phyloP scores from a whole-genome alignment of 1,140 invertebrate genomes.

The Thaumetopoea pityocampa region DNA sequence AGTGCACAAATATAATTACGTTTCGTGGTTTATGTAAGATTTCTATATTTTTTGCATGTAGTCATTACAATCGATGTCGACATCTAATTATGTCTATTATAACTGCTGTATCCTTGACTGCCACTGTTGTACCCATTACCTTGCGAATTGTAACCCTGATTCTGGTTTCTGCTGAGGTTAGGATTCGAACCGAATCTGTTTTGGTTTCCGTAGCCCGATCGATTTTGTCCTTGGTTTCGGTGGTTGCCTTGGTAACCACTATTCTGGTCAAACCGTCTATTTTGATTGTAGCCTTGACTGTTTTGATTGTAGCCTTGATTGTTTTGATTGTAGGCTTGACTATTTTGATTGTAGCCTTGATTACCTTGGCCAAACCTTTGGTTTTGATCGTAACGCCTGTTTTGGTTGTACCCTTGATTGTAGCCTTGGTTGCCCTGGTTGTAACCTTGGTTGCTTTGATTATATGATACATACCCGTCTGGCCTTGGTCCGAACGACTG shows the following conservation, averaged over 20 bases:
- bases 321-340: constrained; percentile 21
- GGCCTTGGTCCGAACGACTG: constrained; percentile 50
- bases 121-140: constrained; percentile 1
- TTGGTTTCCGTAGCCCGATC: constrained; percentile 1
- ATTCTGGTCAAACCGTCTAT: constrained; percentile 17
- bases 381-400: constrained; percentile 15
- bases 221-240: constrained; percentile 5
- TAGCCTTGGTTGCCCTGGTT: constrained; percentile 13
- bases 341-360: constrained; percentile 14
- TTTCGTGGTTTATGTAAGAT: too few relatives aligned
- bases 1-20: too few relatives aligned
- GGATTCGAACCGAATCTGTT: constrained; percentile 2
- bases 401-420: constrained; percentile 14
- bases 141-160: constrained; percentile 7
- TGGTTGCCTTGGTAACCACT: constrained; percentile 18
- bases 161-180: neutral
- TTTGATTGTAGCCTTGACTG: constrained; percentile 14
- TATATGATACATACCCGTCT: constrained; percentile 44
- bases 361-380: constrained; percentile 5
- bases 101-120: neutral
- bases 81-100: neutral
- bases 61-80: neutral
- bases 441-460: constrained; percentile 11
- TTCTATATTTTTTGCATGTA: too few relatives aligned
- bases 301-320: constrained; percentile 14